Base-by-base conservation (phyloP, 2,113 vertebrate genomes). In the Apistogramma diplotaenia region DNA sequence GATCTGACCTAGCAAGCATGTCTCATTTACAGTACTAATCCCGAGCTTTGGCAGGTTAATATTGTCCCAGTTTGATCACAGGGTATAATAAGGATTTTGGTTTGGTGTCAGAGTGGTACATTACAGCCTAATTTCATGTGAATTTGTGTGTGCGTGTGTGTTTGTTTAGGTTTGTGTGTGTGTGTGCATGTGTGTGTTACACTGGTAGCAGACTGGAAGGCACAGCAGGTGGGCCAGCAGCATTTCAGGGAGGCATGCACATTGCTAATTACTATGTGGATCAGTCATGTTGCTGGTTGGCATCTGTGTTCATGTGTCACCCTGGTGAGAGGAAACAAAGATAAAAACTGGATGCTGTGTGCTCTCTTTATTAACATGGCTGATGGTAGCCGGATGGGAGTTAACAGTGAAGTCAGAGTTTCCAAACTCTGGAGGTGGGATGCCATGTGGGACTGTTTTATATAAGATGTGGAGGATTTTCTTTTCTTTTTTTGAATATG, bases 251-350 rank as follows among this genome's bases (percentile, higher is more conserved):
- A 90, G 62, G 54, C 84, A 84, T 87, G 87, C 82, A 83, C 85
- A 90, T 65, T 59, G 78, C 83, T 91, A 91, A 90, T 93, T 91
- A 83, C 76, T 91, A 86, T 89, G 84, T 93, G 87, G 84, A 87
- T 87, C 82, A 85, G 84, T 83, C 8, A 83, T 59, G 71, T 81
- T 89, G 79, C 71, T 61, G 56, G 79, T 89, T 82, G 82, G 84
- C 82, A 78, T 87, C 54, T 88, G 61, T 87, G 75, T 84, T 75
- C 58, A 62, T 58, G 70, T 83, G 18, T 85, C 67, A 77, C 75
- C 79, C 84, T 67, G 49, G 67, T 87, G 82, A 85, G 86, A 82
- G n/a, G 54, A 87, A 80, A 84, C 75, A 78, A 79, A 82, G 75
- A 78, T 49, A 76, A 77, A 86, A 67, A 76, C 80, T 83, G 35